Evolutionary conservation across 2,888 invertebrate species (phyloP), one percentile per base, ranked within the genome.

Genomic region (Idaea aversata): DNA sequence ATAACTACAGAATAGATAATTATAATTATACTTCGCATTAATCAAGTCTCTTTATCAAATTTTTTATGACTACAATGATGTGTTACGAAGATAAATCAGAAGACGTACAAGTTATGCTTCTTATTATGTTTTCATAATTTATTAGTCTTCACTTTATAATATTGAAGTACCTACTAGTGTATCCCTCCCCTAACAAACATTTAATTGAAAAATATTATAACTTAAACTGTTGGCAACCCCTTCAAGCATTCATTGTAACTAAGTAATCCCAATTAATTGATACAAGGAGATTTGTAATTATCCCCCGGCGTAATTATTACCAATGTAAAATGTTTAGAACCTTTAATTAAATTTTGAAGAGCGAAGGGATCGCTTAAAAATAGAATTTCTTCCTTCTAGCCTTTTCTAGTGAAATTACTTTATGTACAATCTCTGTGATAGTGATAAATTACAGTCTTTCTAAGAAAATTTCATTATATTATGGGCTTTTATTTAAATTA

Each of bases 271-370:
- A 81, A 83, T 84, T 83, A 84, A 82, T 83, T 82, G 79, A 77
- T 78, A 81, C 79, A 81, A 84, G 82, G 81, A 80, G 83, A 82
- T 84, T 83, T 79, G 81, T 79, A 72, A 81, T 79, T 77, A 81
- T 83, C 77, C 72, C 73, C 73, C 72, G 72, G 76, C 76, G 81
- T 81, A 84, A 83, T 89, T 85, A 90, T 88, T 86, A 81, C 83
- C 83, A 80, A 88, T 87, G 86, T 88, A 79, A 86, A 87, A 83
- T 86, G 84, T 87, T 87, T 85, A 80, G 81, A 75, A 74, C 77
- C 78, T 81, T 86, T 88, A 88, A 90, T 89, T 90, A 87, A 90
- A 90, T 86, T 83, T 80, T 67, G 79, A 72, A 74, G 78, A 75
- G 75, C 72, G 70, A 59, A 77, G 78, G 80, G 81, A 72, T 79